Evolutionary conservation across 2,113 vertebrate species (phyloP), one percentile per base, ranked within the genome.

Genomic region (Pogona vitticeps): DNA sequence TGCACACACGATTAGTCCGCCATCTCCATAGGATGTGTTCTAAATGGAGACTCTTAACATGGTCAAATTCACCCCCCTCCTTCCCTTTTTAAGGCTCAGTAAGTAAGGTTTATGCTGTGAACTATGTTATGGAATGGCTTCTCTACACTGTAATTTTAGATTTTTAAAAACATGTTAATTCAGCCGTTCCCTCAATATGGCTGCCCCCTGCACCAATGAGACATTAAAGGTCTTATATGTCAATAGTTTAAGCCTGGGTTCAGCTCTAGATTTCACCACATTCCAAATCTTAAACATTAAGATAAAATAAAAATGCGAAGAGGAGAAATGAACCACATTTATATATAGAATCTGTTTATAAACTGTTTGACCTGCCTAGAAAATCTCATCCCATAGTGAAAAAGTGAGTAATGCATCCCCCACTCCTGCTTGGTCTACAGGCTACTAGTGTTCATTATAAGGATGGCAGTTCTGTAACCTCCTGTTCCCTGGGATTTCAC

Each of bases 1-100:
- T 71, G 84, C 52, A 80, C 67, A 86, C 28, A 21, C 52, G 20
- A 72, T n/a, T 86, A 80, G 26, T 61, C 31, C 76, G 42, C 52
- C 26, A 80, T 80, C 56, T 72, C 68, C 56, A 71, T 12, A 70
- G 52, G 67, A 79, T 38, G 38, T 79, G 17, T 33, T 42, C 61
- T 23, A 80, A 42, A 86, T 72, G 36, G 65, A 33, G 65, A 71
- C 33, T 72, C 28, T 42, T 38, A 84, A 33, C n/a, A 3, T 31
- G 61, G 14, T 76, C 7, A 70, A 80, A 86, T 73, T 31, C 82
- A 83, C 36, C 46, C 38, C 52, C 61, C 61, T 85, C 46, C 46
- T 80, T 85, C n/a, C n/a, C 33, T 58, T 82, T 68, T 33, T 79
- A 59, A 79, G 38, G 20, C 59, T 59, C 33, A 26, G n/a, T 36